Base-by-base conservation (phyloP, 2,888 invertebrate species). In the Diplolepis rosae region DNA sequence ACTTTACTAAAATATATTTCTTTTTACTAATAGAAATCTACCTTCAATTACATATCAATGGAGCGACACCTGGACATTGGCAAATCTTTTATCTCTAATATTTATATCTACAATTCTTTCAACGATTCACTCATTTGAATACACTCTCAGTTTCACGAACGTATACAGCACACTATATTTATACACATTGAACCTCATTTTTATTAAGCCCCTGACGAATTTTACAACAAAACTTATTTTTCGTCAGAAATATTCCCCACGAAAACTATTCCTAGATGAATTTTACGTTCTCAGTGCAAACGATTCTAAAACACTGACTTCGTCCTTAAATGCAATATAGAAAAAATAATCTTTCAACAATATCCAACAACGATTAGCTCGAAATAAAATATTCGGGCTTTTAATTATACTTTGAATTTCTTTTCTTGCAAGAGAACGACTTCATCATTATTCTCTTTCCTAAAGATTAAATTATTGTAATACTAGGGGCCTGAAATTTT, bases 51-150 rank as follows among this genome's bases (percentile, higher is more conserved):
- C 39, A 9, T 39, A 15, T 42, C 39, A 15, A 61, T 27, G 27
- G 61, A 61, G 61, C 39, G 61, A 61, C 39, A 61, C n/a, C 39
- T 61, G 61, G 61, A 61, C 61, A 61, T 39, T 61, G 15, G 61
- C 39, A 39, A 42, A 27, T 61, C n/a, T 18, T 61, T 35, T n/a
- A 39, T 61, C 27, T 24, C 39, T 61, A 61, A 61, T 61, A 61
- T 39, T 22, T 27, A 61, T 35, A 52, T 52, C 32, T 18, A 11
- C 35, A 39, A 6, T 61, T 61, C 27, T 39, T 4, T 39, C 35
- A 39, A 6, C 24, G 22, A 61, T n/a, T 42, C 39, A 42, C 4
- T 61, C 15, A 42, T 39, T n/a, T 27, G 15, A 39, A 39, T n/a
- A 61, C 22, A 35, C 22, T 61, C 18, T 5, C 35, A 35, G 7